These are phyloP conservation scores for Nasua narica DNA, from an alignment of 2,797 vertebrate genomes.

Conservation along the genomic window DNA sequence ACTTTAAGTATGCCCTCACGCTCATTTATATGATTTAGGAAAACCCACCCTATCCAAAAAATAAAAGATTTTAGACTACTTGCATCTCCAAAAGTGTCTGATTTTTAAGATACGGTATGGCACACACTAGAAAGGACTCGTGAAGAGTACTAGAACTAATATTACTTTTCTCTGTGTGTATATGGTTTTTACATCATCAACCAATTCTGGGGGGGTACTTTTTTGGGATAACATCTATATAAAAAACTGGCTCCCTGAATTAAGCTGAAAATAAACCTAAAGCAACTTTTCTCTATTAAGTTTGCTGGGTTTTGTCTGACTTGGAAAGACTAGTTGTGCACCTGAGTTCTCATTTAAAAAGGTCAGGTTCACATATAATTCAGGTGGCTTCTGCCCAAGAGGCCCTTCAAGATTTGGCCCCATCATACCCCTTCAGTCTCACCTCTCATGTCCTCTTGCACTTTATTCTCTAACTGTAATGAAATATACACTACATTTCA, in stretches of 20 bases:
- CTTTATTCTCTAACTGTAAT: background rate
- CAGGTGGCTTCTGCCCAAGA: background rate
- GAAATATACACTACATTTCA: background rate
- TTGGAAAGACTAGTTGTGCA: background rate
- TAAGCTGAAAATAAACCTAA: background rate
- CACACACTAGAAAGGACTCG: background rate
- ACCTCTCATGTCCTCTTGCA: background rate
- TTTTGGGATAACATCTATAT: background rate
- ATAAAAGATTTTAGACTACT: background rate
- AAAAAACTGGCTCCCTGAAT: background rate
- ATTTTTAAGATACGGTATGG: background rate
- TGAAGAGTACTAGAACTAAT: background rate
- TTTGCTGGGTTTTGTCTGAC: background rate
- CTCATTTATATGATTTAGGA: background rate
- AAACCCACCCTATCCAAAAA: background rate
- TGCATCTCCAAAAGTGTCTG: background rate
- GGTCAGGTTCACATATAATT: background rate
- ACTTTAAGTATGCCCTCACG: background rate
- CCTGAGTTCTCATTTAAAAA: background rate
- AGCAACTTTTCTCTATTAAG: background rate
- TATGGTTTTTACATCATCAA: background rate
- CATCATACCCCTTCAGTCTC: background rate
- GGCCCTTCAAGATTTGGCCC: background rate
- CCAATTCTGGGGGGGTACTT: background rate
- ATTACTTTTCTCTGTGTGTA: background rate